These are phyloP conservation scores for Chaetodon trifasciatus DNA, from an alignment of 2,797 vertebrate species.

Conservation along the genomic window DNA sequence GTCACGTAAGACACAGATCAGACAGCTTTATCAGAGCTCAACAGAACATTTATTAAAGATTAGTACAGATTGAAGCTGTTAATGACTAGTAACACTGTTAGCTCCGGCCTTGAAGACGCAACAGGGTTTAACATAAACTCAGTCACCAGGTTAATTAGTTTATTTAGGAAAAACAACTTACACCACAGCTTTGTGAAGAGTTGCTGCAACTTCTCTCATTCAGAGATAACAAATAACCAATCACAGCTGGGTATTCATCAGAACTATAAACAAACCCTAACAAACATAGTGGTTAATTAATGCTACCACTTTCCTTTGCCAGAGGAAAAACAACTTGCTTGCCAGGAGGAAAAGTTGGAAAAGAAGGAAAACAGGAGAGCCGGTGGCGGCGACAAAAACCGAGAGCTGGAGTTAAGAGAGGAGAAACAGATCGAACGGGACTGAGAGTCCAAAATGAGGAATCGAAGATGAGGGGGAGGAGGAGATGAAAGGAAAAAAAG, in stretches of 20 bases:
- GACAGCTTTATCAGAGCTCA: neutral
- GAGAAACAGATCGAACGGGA: conserved; percentile 67
- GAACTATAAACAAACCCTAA: neutral
- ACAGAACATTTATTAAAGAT: neutral
- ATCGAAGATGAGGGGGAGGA: conserved; percentile 66
- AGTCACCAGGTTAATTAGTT: neutral
- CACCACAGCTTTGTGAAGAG: neutral
- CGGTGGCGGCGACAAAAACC: conserved; percentile 22
- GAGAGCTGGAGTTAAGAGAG: conserved; percentile 44
- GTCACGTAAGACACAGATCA: neutral
- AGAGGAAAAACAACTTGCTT: conserved; percentile 11
- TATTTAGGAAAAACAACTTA: neutral
- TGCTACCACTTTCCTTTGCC: neutral
- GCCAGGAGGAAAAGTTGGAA: conserved; percentile 1
- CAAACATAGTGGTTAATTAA: neutral
- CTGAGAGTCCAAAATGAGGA: conserved; percentile 63
- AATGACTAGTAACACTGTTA: neutral
- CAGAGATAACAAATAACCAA: neutral
- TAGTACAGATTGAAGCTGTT: neutral
- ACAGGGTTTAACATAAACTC: neutral
- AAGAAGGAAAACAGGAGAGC: conserved; percentile 15
- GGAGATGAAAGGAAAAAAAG: conserved; percentile 57
- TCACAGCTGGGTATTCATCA: neutral
- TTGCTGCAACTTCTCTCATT: neutral
- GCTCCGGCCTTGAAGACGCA: neutral